Base-by-base conservation (phyloP, 2,113 vertebrate species). In the Poecile atricapillus region DNA sequence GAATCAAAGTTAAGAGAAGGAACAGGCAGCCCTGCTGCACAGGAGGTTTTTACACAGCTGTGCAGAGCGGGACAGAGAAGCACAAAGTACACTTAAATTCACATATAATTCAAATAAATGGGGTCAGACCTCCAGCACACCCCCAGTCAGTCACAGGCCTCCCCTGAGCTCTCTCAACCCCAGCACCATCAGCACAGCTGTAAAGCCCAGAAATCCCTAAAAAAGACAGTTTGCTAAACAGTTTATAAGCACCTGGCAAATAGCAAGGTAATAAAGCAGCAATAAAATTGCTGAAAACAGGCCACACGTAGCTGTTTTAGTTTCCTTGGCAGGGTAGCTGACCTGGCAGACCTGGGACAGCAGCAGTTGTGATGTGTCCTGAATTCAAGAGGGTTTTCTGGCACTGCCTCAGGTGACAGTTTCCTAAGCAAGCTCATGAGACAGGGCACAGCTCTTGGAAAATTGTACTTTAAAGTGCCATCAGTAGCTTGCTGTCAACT, bases 11-110 rank as follows among this genome's bases (percentile, higher is more conserved):
- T 1, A 15, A n/a, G 8, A 41, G 46, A 28, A 70, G 23, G 41
- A 39, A 76, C 70, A 49, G 23, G 14, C 2, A 1, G 30, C 50
- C 14, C 56, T 21, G 5, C 22, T 25, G n/a, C 16, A 52, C 25
- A 53, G 37, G 10, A 30, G 2, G 0, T 17, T 21, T 4, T n/a
- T 3, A 9, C 33, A 81, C 10, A 7, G 4, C 17, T 19, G 8
- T 59, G 20, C 35, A 65, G 65, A 47, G 25, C 17, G 71, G 24
- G 2, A 41, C 2, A 41, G 19, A 30, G 18, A 13, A 49, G 24
- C 46, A 76, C 5, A 16, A 30, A 83, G 11, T 4, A 2, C 24
- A 22, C 4, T 4, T 8, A 69, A 93, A 20, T 22, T 18, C 24
- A 35, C 5, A 10, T 2, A 2, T 10, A 74, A 89, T 14, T 49